Conservation (phyloP, 2,888 invertebrate species). For the Gibbula magus region DNA sequence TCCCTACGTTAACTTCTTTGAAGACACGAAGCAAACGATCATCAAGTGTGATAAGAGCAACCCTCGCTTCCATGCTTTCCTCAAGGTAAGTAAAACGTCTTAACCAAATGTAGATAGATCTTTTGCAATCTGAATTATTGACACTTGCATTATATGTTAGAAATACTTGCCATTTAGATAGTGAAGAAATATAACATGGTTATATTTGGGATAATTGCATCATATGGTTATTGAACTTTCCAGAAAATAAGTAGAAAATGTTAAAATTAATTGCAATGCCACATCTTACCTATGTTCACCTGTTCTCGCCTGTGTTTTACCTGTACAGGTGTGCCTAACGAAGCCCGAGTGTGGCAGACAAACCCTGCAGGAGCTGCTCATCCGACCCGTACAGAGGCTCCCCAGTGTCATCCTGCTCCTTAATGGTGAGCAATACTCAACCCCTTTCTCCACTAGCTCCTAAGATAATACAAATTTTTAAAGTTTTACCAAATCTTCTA, state of each 20-base stretch:
- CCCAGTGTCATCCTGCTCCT: slow-evolving; percentile 96
- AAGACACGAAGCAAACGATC: slow-evolving; percentile 95
- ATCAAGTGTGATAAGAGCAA: slow-evolving; percentile 92
- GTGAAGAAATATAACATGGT: too few relatives aligned
- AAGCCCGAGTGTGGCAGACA: slow-evolving; percentile 97
- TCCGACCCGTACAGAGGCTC: slow-evolving; percentile 97
- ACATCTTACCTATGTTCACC: too few relatives aligned
- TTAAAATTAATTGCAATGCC: too few relatives aligned
- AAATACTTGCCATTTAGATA: too few relatives aligned
- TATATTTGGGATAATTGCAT: too few relatives aligned
- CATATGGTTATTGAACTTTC: too few relatives aligned
- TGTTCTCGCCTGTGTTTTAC: too few relatives aligned
- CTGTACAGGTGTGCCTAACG: slow-evolving; percentile 73
- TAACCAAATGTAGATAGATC: too few relatives aligned
- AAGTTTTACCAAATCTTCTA: too few relatives aligned
- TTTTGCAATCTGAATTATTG: background rate
- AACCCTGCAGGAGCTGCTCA: slow-evolving; percentile 94
- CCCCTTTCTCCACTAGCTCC: background rate
- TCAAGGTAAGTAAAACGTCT: slow-evolving; percentile 86
- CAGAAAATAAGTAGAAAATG: too few relatives aligned
- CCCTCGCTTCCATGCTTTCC: slow-evolving; percentile 97
- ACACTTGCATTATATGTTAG: too few relatives aligned
- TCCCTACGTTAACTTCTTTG: slow-evolving; percentile 98
- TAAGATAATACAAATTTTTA: too few relatives aligned
- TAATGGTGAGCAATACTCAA: slow-evolving; percentile 80